phyloP scores from a whole-genome alignment of 2,113 vertebrate genomes.

The Gambusia holbrooki region DNA sequence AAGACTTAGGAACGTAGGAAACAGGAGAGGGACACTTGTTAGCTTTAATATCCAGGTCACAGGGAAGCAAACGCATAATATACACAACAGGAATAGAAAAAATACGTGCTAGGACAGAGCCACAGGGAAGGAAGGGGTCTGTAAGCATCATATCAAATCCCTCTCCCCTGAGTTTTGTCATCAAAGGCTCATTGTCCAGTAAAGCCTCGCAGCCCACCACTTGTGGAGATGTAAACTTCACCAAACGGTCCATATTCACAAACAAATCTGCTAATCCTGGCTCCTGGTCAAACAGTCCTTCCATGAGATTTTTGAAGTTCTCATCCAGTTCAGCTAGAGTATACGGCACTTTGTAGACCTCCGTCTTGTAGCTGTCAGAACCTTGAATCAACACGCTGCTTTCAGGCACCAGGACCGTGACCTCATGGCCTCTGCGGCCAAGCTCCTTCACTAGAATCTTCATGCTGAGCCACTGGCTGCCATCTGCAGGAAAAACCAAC shows the following conservation, averaged over 20 bases:
- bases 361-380: constrained; percentile 50
- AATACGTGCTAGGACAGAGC: constrained; percentile 79
- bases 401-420: constrained; percentile 81
- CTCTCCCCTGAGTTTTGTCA: constrained; percentile 70
- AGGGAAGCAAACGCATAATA: constrained; percentile 81
- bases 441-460: constrained; percentile 81
- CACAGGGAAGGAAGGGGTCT: constrained; percentile 86
- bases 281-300: constrained; percentile 21
- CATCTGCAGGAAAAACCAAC: constrained; percentile 83
- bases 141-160: constrained; percentile 83
- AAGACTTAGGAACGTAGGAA: constrained; percentile 79
- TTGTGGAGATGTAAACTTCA: constrained; percentile 63
- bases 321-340: constrained; percentile 62
- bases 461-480: constrained; percentile 92
- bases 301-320: neutral
- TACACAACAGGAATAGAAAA: constrained; percentile 85
- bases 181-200: constrained; percentile 73
- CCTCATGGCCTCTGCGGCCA: constrained; percentile 76
- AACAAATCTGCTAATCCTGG: constrained; percentile 31
- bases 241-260: constrained; percentile 37
- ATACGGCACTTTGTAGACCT: constrained; percentile 70
- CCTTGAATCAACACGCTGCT: constrained; percentile 66
- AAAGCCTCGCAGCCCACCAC: constrained; percentile 69
- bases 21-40: constrained; percentile 80
- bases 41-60: constrained; percentile 73